Percentiles rank a stretch among this genome's conserved stretches.
phyloP scores from a whole-genome alignment of 1,140 invertebrate genomes.

The Tetramorium alpestre region DNA sequence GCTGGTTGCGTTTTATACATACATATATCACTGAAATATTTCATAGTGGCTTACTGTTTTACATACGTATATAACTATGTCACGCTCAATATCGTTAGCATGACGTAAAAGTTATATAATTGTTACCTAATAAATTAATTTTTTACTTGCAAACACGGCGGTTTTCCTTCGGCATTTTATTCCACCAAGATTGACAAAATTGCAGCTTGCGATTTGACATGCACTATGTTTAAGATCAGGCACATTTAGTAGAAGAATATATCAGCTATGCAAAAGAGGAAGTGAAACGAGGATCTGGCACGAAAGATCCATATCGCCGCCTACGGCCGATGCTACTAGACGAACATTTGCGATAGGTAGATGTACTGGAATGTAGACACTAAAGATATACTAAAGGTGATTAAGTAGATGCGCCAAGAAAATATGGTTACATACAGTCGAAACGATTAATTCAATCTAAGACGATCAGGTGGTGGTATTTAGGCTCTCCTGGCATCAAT shows the following conservation, averaged over 20 bases:
- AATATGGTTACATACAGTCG: not conserved
- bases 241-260: conserved; percentile 13
- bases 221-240: not conserved
- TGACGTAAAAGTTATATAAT: not conserved
- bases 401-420: conserved; percentile 35
- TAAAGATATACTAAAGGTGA: conserved; percentile 51
- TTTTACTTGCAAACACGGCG: not conserved
- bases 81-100: not conserved
- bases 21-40: not conserved
- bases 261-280: conserved; percentile 34
- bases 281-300: conserved; percentile 49
- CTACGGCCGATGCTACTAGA: conserved; percentile 55
- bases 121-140: not conserved
- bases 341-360: conserved; percentile 42
- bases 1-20: not conserved
- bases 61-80: not conserved
- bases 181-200: not conserved
- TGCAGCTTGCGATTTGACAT: not conserved
- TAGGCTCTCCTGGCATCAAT: not conserved
- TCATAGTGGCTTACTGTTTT: not conserved
- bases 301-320: conserved; percentile 44
- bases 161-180: not conserved
- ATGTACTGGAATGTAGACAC: conserved; percentile 36
- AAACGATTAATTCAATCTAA: conserved; percentile 27
- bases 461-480: conserved; percentile 18